phyloP scores from a whole-genome alignment of 2,113 vertebrate species.

The Hydrochoerus hydrochaeris region DNA sequence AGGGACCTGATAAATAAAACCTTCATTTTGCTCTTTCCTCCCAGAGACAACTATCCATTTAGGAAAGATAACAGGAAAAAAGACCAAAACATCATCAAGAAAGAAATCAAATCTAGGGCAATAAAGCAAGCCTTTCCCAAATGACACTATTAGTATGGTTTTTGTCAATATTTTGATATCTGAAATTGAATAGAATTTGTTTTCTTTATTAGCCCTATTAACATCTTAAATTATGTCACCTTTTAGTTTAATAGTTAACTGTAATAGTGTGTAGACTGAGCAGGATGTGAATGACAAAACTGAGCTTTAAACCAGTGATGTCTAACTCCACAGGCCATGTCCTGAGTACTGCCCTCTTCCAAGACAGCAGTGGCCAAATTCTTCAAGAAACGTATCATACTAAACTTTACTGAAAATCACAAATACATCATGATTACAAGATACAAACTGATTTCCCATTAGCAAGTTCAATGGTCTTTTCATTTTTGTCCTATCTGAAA shows the following conservation, averaged over 20 bases:
- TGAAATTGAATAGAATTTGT: background rate
- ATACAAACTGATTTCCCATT: background rate
- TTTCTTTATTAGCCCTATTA: background rate
- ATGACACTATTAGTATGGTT: background rate
- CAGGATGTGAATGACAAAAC: background rate
- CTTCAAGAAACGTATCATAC: background rate
- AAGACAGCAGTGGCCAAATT: background rate
- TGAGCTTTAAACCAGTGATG: background rate
- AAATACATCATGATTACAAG: background rate
- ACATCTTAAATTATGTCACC: background rate
- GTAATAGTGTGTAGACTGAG: background rate
- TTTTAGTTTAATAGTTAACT: constrained; percentile 1
- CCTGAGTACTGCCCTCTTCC: background rate
- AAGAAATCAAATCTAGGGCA: constrained; percentile 50
- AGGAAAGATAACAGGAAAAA: background rate
- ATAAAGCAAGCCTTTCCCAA: constrained; percentile 13
- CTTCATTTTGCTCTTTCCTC: constrained; percentile 14
- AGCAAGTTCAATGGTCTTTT: background rate
- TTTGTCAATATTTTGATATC: background rate
- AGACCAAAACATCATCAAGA: background rate
- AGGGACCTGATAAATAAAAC: constrained; percentile 52
- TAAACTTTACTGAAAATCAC: background rate
- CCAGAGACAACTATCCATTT: constrained; percentile 35
- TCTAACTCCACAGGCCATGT: background rate
- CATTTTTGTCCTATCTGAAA: background rate